These are phyloP conservation scores for Melanerpes aurifrons DNA, from an alignment of 2,113 vertebrate species.

Conservation along the genomic window DNA sequence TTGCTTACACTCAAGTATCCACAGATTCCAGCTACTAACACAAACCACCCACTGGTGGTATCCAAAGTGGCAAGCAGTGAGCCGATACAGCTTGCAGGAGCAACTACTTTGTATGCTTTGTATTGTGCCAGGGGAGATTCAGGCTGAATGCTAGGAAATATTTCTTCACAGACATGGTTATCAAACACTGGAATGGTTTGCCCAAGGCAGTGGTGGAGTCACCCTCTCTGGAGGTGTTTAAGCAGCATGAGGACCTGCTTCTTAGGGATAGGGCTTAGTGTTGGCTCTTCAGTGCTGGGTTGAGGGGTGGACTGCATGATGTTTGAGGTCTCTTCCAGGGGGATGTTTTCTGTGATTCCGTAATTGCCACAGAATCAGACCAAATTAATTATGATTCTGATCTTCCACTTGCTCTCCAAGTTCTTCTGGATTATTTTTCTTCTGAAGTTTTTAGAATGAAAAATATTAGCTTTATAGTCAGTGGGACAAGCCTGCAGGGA, in stretches of 20 bases:
- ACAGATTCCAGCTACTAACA: background rate
- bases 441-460: background rate
- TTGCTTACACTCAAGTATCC: background rate
- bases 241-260: too few relatives aligned
- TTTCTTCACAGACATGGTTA: too few relatives aligned
- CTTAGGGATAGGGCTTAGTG: too few relatives aligned
- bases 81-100: background rate
- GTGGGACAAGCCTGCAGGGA: conserved; percentile 11
- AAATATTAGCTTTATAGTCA: background rate
- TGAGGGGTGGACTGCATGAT: too few relatives aligned
- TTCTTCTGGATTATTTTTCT: background rate
- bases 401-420: background rate
- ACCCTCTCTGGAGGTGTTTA: too few relatives aligned
- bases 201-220: too few relatives aligned
- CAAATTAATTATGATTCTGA: background rate
- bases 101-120: background rate
- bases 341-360: too few relatives aligned
- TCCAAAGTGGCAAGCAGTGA: background rate
- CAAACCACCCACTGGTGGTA: background rate
- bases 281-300: too few relatives aligned
- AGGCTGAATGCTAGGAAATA: too few relatives aligned
- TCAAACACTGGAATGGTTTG: too few relatives aligned
- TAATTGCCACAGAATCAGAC: background rate
- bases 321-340: too few relatives aligned
- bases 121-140: too few relatives aligned